Evolutionary conservation across 2,888 invertebrate genomes (phyloP).

Genomic region (Acrobasis repandana): DNA sequence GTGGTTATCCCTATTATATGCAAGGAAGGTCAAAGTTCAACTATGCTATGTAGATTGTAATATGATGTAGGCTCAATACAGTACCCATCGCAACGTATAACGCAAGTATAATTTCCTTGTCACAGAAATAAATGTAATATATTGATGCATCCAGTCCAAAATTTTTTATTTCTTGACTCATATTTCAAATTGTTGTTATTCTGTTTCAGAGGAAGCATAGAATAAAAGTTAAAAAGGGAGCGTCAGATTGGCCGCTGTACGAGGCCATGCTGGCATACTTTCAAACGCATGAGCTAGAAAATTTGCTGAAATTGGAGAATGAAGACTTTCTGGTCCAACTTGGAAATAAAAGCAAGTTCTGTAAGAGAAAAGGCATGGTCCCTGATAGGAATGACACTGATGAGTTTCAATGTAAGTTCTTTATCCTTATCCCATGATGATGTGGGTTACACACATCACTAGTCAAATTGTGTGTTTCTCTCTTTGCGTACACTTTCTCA

Average conservation of each 20-base stretch:
- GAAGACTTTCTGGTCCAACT: conserved; percentile 41
- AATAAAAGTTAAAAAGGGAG: conserved; percentile 52
- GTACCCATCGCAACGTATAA: too few relatives aligned
- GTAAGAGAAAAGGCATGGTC: conserved; percentile 34
- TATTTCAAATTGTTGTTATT: neutral
- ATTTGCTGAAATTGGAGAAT: conserved; percentile 50
- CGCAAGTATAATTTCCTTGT: too few relatives aligned
- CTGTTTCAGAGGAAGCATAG: conserved; percentile 67
- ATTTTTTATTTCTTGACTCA: neutral
- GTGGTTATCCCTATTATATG: too few relatives aligned
- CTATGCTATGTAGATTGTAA: too few relatives aligned
- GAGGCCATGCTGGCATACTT: conserved; percentile 59
- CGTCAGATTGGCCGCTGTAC: conserved; percentile 64
- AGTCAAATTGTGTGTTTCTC: too few relatives aligned
- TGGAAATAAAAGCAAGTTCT: conserved; percentile 40
- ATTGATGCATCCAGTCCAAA: too few relatives aligned
- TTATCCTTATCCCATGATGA: neutral
- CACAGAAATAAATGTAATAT: too few relatives aligned
- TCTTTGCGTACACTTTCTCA: too few relatives aligned
- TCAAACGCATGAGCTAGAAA: conserved; percentile 54
- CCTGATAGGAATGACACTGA: conserved; percentile 44
- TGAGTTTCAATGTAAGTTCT: conserved; percentile 69
- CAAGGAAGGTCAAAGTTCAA: too few relatives aligned
- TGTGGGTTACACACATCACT: too few relatives aligned
- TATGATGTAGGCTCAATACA: too few relatives aligned